Percentiles rank a stretch among this genome's conserved stretches.
Conservation (phyloP, 2,888 invertebrate species). For the Diaperis boleti region DNA sequence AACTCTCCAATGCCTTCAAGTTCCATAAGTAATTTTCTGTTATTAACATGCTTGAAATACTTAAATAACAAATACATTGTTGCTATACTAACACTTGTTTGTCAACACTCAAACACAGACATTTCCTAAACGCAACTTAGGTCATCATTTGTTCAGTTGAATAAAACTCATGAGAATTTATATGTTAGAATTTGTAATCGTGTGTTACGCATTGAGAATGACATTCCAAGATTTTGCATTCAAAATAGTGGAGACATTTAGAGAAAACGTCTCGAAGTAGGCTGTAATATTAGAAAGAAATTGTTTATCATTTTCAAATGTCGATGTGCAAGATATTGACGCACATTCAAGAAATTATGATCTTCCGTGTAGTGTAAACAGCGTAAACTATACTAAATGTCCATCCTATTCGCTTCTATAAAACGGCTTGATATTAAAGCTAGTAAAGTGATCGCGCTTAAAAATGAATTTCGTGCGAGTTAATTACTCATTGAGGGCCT, state of each 20-base stretch:
- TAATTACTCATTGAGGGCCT: too few relatives aligned
- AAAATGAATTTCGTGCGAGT: too few relatives aligned
- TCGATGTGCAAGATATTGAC: constrained; percentile 40
- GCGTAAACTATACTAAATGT: constrained; percentile 47
- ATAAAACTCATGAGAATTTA: not conserved
- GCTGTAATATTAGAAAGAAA: constrained; percentile 7
- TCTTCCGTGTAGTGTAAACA: constrained; percentile 53
- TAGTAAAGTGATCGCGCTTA: too few relatives aligned
- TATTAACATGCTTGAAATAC: constrained; percentile 16
- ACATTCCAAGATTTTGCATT: not conserved
- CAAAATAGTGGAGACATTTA: constrained; percentile 10
- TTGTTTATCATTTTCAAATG: constrained; percentile 27
- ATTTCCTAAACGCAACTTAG: not conserved
- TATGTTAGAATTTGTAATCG: too few relatives aligned
- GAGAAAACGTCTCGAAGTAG: not conserved
- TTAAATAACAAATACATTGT: constrained; percentile 3
- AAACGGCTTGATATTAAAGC: constrained; percentile 9
- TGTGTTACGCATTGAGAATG: not conserved
- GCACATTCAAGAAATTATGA: constrained; percentile 53
- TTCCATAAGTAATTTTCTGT: constrained; percentile 67
- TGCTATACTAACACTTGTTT: constrained; percentile 21
- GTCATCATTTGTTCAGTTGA: too few relatives aligned
- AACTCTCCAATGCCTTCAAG: constrained; percentile 88
- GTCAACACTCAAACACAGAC: not conserved
- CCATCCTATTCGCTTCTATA: constrained; percentile 34